phyloP scores from a whole-genome alignment of 2,888 invertebrate species.

The Drosophila borealis region DNA sequence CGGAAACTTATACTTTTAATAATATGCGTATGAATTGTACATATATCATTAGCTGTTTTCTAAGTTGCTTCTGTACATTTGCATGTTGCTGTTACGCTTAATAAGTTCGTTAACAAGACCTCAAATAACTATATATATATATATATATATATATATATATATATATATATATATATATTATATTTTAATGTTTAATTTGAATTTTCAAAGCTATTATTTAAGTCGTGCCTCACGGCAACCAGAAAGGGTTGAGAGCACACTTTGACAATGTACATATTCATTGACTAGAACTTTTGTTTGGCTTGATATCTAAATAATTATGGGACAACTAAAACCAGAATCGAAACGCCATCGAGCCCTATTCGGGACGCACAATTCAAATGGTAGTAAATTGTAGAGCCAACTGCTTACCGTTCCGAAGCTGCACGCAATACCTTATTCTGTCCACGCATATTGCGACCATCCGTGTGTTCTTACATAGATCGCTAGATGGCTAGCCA shows the following conservation, averaged over 20 bases:
- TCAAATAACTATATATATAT: conserved; percentile 37
- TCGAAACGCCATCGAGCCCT: conserved; percentile 23
- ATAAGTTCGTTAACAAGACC: conserved; percentile 78
- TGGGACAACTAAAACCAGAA: conserved; percentile 33
- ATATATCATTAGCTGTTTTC: conserved; percentile 14
- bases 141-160: no score
- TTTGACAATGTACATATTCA: conserved; percentile 4
- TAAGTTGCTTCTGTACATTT: conserved; percentile 31
- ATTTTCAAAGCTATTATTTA: conserved; percentile 49
- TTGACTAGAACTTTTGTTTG: conserved; percentile 18
- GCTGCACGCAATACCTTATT: conserved; percentile 44
- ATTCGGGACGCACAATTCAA: conserved; percentile 32
- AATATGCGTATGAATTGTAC: conserved; percentile 6
- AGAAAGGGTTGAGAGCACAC: conserved; percentile 48
- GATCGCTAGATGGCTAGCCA: conserved; percentile 51
- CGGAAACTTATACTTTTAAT: conserved; percentile 14
- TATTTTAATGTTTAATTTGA: conserved; percentile 44
- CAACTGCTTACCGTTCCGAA: conserved; percentile 33
- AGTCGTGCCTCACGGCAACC: conserved; percentile 22
- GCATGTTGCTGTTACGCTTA: conserved; percentile 57
- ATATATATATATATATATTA: conserved; percentile 33
- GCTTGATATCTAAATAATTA: conserved; percentile 51
- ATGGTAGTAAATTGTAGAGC: conserved; percentile 39
- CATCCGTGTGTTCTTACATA: conserved; percentile 10
- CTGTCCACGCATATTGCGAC: conserved; percentile 29